Conservation (phyloP, 1,140 invertebrate genomes). For the Lethocerus indicus region DNA sequence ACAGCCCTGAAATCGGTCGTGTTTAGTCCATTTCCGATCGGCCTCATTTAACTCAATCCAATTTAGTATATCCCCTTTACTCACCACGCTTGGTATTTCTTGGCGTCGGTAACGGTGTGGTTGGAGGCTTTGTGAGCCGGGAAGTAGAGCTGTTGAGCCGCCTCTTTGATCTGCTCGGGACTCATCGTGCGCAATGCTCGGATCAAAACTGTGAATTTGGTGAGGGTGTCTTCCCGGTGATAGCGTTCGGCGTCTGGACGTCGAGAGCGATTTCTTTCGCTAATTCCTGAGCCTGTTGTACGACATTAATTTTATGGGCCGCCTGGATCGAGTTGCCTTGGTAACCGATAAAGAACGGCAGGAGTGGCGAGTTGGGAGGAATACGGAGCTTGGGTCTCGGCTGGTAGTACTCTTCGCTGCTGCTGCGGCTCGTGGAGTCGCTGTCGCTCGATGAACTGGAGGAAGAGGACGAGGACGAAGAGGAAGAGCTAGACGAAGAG, state of each 20-base stretch:
- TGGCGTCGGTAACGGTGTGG: constrained; percentile 10
- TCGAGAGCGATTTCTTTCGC: constrained; percentile 33
- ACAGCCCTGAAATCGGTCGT: constrained; percentile 24
- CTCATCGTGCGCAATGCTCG: constrained; percentile 36
- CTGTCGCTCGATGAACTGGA: constrained; percentile 10
- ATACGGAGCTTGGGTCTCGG: constrained; percentile 27
- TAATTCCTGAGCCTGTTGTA: constrained; percentile 28
- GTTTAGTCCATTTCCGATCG: neutral
- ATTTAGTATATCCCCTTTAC: neutral
- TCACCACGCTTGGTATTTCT: constrained; percentile 12
- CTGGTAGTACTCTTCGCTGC: constrained; percentile 23
- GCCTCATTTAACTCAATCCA: neutral
- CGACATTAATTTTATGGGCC: constrained; percentile 20
- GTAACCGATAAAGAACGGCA: constrained; percentile 32
- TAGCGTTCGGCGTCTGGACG: constrained; percentile 33
- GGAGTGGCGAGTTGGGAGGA: constrained; percentile 27
- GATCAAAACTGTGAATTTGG: constrained; percentile 38
- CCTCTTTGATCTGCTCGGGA: constrained; percentile 31
- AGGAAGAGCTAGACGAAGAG: neutral
- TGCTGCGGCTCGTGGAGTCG: constrained; percentile 15
- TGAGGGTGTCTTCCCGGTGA: constrained; percentile 33
- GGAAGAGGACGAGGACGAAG: constrained; percentile 7
- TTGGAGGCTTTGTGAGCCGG: constrained; percentile 20
- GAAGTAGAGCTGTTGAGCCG: constrained; percentile 26
- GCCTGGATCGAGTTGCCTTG: constrained; percentile 26